Conservation (phyloP, 2,888 invertebrate species). For the Pasiphila rectangulata region DNA sequence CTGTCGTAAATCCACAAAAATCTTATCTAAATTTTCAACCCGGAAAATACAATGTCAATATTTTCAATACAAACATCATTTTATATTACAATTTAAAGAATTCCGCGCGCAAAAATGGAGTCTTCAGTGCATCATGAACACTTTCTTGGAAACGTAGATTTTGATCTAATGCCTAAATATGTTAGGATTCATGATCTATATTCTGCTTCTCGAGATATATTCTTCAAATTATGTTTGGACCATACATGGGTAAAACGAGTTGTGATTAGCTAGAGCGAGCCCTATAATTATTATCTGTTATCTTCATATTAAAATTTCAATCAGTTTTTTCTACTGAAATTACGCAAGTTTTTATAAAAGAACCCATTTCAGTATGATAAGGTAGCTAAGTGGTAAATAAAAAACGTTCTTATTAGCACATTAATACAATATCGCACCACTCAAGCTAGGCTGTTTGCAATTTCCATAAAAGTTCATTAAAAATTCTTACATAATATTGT, state of each 20-base stretch:
- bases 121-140: constrained; percentile 61
- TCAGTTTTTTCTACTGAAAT: neutral
- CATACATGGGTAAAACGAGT: too few species aligned
- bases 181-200: constrained; percentile 78
- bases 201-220: too few species aligned
- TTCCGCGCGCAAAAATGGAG: constrained; percentile 48
- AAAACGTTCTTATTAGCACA: constrained; percentile 64
- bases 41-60: constrained; percentile 59
- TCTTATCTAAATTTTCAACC: constrained; percentile 48
- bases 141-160: constrained; percentile 79
- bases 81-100: constrained; percentile 36
- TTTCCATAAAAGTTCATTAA: constrained; percentile 37
- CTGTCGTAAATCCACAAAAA: constrained; percentile 48
- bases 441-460: constrained; percentile 54
- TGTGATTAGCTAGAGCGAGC: too few species aligned
- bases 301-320: too few species aligned
- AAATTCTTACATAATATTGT: neutral
- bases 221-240: too few species aligned
- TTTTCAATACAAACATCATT: constrained; percentile 48
- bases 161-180: constrained; percentile 75
- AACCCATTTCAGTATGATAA: neutral
- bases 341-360: neutral
- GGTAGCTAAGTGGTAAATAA: constrained; percentile 35
- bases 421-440: constrained; percentile 59
- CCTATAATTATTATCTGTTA: too few species aligned